phyloP scores from a whole-genome alignment of 2,888 invertebrate genomes.

The Hyppa rectilinea region DNA sequence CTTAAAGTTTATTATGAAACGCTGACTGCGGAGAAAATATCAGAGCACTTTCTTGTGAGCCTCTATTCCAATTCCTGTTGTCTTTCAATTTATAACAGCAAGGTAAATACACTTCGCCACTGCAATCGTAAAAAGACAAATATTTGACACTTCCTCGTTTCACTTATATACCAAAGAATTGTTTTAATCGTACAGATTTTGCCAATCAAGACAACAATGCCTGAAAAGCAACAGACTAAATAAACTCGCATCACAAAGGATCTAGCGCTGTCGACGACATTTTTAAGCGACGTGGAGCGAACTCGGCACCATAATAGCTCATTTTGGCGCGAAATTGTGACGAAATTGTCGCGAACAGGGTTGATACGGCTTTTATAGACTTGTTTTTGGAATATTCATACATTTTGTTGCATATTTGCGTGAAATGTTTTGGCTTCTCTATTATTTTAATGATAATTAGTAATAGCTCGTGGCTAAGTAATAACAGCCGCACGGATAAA shows the following conservation, averaged over 20 bases:
- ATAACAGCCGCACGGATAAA: too few species aligned
- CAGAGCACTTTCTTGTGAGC: background rate
- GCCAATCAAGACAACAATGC: slow-evolving; percentile 27
- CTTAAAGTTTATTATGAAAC: background rate
- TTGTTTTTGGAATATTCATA: slow-evolving; percentile 12
- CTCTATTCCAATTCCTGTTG: background rate
- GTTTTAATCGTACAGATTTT: slow-evolving; percentile 30
- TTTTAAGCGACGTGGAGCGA: slow-evolving; percentile 54
- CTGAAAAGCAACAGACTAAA: slow-evolving; percentile 25
- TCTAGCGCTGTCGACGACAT: slow-evolving; percentile 39
- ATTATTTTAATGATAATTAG: too few species aligned
- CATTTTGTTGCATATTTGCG: background rate
- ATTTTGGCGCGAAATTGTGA: slow-evolving; percentile 63
- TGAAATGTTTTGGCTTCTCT: background rate
- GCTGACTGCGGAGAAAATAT: background rate
- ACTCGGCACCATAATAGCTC: slow-evolving; percentile 61
- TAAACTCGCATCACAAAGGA: slow-evolving; percentile 47
- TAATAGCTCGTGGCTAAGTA: too few species aligned
- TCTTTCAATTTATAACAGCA: slow-evolving; percentile 11
- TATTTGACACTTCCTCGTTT: background rate
- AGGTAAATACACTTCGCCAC: slow-evolving; percentile 10
- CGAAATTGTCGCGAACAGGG: slow-evolving; percentile 62
- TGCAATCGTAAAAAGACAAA: slow-evolving; percentile 4
- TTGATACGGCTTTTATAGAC: slow-evolving; percentile 27
- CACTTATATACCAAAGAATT: slow-evolving; percentile 9